Conservation (phyloP, 2,113 vertebrate species). For the Picathartes gymnocephalus region DNA sequence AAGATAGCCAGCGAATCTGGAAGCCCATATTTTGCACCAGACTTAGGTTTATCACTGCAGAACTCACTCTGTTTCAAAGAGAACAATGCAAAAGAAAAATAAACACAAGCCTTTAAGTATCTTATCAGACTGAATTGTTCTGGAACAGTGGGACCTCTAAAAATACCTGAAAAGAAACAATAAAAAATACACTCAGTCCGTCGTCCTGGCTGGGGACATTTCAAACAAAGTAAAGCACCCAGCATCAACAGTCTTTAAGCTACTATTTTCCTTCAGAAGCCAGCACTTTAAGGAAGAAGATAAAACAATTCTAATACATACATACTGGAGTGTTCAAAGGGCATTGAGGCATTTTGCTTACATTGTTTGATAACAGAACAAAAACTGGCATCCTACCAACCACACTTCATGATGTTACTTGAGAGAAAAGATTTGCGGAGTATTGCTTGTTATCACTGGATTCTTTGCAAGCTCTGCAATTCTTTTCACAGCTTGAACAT, state of each 20-base stretch:
- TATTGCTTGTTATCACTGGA: background rate
- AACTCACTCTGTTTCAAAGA: conserved; percentile 86
- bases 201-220: background rate
- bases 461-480: background rate
- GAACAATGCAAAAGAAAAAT: background rate
- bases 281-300: background rate
- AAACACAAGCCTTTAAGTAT: background rate
- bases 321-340: background rate
- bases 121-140: background rate
- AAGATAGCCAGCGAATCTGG: conserved; percentile 91
- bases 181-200: background rate
- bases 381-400: background rate
- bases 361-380: background rate
- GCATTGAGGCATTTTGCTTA: background rate
- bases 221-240: background rate
- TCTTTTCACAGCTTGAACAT: background rate
- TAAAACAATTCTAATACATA: background rate
- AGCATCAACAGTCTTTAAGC: background rate
- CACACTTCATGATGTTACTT: background rate
- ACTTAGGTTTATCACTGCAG: conserved; percentile 98
- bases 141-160: background rate
- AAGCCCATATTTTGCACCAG: conserved; percentile 90
- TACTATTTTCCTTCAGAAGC: background rate
- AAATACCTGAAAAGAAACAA: background rate
- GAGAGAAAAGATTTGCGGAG: background rate